phyloP scores from a whole-genome alignment of 2,797 vertebrate genomes.

The Salmo trutta region DNA sequence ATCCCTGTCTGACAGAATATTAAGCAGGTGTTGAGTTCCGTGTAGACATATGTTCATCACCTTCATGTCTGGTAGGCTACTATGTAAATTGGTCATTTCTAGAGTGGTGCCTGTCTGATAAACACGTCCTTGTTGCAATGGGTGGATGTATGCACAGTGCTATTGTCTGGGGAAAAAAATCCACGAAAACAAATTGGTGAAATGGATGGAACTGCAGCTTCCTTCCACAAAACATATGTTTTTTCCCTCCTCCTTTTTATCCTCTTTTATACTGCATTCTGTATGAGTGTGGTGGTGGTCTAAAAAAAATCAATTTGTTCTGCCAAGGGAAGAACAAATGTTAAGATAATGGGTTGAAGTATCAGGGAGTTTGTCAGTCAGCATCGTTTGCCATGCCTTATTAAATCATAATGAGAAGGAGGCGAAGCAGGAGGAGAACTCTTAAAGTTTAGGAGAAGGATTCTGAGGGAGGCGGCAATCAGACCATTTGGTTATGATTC shows the following conservation, averaged over 20 bases:
- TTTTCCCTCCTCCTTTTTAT: conserved; percentile 24
- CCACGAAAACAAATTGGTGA: conserved; percentile 5
- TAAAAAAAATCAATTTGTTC: conserved; percentile 66
- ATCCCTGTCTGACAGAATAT: conserved; percentile 36
- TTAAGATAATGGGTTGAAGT: conserved; percentile 63
- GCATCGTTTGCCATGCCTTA: conserved; percentile 52
- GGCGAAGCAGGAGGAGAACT: conserved; percentile 21
- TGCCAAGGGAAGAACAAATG: conserved; percentile 53
- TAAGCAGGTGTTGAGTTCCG: conserved; percentile 19
- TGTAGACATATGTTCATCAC: conserved; percentile 52
- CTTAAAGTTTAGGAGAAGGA: conserved; percentile 23
- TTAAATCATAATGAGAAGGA: conserved; percentile 62
- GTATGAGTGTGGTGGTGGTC: conserved; percentile 37
- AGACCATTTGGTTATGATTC: conserved; percentile 27
- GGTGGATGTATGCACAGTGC: conserved; percentile 9
- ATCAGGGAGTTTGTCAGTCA: conserved; percentile 52
- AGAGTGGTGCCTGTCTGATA: conserved; percentile 25
- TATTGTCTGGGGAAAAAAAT: conserved; percentile 22
- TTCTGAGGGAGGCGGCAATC: conserved; percentile 1
- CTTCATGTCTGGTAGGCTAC: conserved; percentile 31
- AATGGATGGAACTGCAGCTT: conserved; percentile 4
- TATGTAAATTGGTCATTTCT: conserved; percentile 40
- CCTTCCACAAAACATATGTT: conserved; percentile 27
- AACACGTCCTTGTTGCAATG: not conserved
- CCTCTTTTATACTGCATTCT: conserved; percentile 21